Percentiles rank a stretch among this genome's conserved stretches.
Evolutionary conservation across 2,888 invertebrate genomes (phyloP).

Genomic region (Cotesia congregata): DNA sequence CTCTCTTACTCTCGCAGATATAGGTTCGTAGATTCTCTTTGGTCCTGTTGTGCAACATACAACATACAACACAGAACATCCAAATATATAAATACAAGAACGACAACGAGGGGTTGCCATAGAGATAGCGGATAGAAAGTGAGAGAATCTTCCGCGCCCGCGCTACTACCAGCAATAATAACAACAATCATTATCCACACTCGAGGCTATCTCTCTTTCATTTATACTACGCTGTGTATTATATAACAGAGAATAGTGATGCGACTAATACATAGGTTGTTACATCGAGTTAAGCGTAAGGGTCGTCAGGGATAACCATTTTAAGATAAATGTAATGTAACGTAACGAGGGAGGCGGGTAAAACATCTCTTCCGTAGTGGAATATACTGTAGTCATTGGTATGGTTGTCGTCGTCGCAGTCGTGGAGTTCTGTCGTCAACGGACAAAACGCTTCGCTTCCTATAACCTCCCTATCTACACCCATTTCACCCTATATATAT

Average conservation of each 20-base stretch:
- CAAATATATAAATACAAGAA: conserved; percentile 29
- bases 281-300: conserved; percentile 34
- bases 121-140: conserved; percentile 49
- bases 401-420: neutral
- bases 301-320: conserved; percentile 55
- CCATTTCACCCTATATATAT: too few species aligned
- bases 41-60: neutral
- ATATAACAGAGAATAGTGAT: conserved; percentile 32
- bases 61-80: conserved; percentile 17
- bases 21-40: neutral
- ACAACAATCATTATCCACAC: neutral
- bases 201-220: conserved; percentile 1
- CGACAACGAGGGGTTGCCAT: conserved; percentile 56
- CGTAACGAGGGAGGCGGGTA: conserved; percentile 67
- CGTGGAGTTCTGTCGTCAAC: neutral
- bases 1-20: neutral
- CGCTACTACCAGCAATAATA: neutral
- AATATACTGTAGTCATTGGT: neutral
- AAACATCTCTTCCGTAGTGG: conserved; percentile 41
- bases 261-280: conserved; percentile 7
- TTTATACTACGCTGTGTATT: neutral
- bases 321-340: conserved; percentile 70
- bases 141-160: conserved; percentile 23
- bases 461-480: neutral
- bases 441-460: neutral